Conservation (phyloP, 1,140 invertebrate genomes). For the Linepithema humile region DNA sequence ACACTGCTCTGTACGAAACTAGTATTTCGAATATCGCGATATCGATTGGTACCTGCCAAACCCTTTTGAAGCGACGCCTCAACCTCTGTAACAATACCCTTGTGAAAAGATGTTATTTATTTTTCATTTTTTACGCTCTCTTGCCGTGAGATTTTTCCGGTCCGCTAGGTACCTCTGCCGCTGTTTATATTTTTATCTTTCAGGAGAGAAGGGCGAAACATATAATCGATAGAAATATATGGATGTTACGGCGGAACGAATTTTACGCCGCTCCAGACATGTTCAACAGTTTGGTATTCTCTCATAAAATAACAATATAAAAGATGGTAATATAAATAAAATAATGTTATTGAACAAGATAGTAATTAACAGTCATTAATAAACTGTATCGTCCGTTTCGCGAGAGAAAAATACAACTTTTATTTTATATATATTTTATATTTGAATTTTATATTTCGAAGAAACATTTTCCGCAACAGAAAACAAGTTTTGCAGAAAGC, state of each 20-base stretch:
- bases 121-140: conserved; percentile 51
- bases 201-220: conserved; percentile 11
- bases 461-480: neutral
- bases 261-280: neutral
- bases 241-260: conserved; percentile 11
- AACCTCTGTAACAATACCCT: conserved; percentile 36
- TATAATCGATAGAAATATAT: conserved; percentile 57
- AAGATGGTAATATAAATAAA: neutral
- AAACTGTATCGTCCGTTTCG: neutral
- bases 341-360: neutral
- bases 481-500: neutral
- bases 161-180: conserved; percentile 1
- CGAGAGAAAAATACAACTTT: neutral
- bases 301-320: neutral
- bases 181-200: conserved; percentile 58
- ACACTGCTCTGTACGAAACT: neutral
- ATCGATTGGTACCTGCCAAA: conserved; percentile 42
- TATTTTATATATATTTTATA: too few relatives aligned
- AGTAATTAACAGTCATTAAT: neutral
- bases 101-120: conserved; percentile 54
- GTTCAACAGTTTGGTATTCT: conserved; percentile 18
- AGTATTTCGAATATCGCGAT: conserved; percentile 7
- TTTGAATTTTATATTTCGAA: neutral
- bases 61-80: conserved; percentile 40
- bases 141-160: conserved; percentile 47